Evolutionary conservation across 37 sponge, comb jelly and placozoan genomes (phyloP).

Genomic region (Diacarnus erythraeanus): DNA sequence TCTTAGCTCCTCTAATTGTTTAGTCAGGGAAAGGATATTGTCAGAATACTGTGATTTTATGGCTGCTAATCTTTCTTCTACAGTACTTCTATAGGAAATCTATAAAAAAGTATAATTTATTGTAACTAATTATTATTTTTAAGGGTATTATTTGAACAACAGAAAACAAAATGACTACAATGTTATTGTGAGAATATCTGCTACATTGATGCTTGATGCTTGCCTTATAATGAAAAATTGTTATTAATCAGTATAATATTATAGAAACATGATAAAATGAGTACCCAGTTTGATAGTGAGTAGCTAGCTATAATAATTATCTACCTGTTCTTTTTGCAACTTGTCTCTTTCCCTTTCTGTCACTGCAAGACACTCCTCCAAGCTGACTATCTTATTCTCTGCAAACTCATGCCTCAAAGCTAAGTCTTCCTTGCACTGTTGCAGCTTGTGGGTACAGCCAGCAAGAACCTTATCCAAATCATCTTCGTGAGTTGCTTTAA

Average conservation of each 20-base stretch:
- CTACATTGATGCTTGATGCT: too few relatives aligned
- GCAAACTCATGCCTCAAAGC: neutral
- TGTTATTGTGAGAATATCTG: too few relatives aligned
- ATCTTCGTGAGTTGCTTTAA: constrained; percentile 32
- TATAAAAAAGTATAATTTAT: neutral
- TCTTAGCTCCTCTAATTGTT: constrained; percentile 24
- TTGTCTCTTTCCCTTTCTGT: constrained; percentile 22
- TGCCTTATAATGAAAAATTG: too few relatives aligned
- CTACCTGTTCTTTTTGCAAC: constrained; percentile 23
- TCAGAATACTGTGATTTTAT: constrained; percentile 24
- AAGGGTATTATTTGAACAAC: too few relatives aligned
- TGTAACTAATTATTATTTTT: too few relatives aligned
- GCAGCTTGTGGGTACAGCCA: constrained; percentile 22
- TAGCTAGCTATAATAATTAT: neutral
- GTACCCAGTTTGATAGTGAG: too few relatives aligned
- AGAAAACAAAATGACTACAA: too few relatives aligned
- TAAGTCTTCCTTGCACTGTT: constrained; percentile 20
- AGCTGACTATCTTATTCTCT: constrained; percentile 4
- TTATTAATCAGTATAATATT: too few relatives aligned
- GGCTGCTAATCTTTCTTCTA: constrained; percentile 7
- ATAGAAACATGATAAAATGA: too few relatives aligned
- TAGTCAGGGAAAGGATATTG: constrained; percentile 19
- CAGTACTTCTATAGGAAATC: constrained; percentile 16
- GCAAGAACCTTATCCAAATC: constrained; percentile 27
- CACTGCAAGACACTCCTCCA: neutral